Evolutionary conservation across 1,140 invertebrate species (phyloP), one percentile per base, ranked within the genome.

Genomic region (Pseudomyrmex gracilis): DNA sequence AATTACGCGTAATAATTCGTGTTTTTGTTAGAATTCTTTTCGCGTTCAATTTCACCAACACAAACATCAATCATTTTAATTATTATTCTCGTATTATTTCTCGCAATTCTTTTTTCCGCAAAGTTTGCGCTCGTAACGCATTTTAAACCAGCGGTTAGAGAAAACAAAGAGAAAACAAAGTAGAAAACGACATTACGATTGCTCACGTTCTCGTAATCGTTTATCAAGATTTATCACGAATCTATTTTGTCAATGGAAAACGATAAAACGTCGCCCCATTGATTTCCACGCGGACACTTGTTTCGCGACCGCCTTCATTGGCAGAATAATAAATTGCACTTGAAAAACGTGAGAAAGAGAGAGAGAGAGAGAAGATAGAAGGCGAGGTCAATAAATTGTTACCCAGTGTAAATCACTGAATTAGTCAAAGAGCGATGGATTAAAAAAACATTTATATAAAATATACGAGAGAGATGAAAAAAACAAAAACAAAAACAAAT

Each of bases 321-420:
- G 15, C n/a, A 22, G 55, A 73, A 85, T 85, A 87, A 87, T 87
- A 87, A 87, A 87, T 87, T 86, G 74, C 73, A 45, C 45, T 83
- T 83, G 49, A 58, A 67, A 68, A 51, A 68, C 58, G 34, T 34
- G 34, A 34, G 4, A 34, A 0, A 34, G 34, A 34, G 34, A 5
- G 5, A 34, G 34, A 34, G 4, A 34, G 0, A 34, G 4, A 49
- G 17, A 61, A 73, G 63, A 83, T 53, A 51, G 24, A 61, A 61
- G 45, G 7, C 34, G 78, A 60, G 67, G 73, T 80, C 73, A 83
- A 83, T 86, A 70, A 60, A 74, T 67, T 60, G 55, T 64, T 57
- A 66, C 73, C 24, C 55, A 67, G 47, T 57, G 84, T 82, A 87
- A 86, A 87, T 87, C 84, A 83, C 67, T 73, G 34, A 22, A 24